Conservation (phyloP, 1,140 invertebrate species). For the Chironomus tepperi region DNA sequence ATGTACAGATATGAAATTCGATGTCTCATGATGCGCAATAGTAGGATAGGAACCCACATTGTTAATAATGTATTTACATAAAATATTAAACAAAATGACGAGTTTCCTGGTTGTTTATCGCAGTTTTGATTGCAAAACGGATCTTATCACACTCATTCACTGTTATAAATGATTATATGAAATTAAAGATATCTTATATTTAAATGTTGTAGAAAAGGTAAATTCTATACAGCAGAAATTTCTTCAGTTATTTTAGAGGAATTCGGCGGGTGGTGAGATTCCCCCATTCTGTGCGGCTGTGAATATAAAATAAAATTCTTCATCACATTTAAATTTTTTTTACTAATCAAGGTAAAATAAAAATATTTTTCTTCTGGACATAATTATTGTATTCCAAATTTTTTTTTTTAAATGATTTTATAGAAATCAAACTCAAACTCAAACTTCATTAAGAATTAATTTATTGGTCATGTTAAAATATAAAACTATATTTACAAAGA, state of each 20-base stretch:
- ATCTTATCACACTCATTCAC: no score
- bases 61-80: background rate
- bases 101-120: no score
- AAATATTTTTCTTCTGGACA: background rate
- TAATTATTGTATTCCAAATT: no score
- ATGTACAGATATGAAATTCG: conserved; percentile 16
- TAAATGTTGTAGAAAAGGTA: background rate
- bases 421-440: no score
- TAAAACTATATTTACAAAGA: no score
- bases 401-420: no score
- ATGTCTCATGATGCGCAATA: conserved; percentile 2
- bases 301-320: background rate
- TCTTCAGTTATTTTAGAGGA: conserved; percentile 16
- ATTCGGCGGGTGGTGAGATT: conserved; percentile 20
- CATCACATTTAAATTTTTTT: background rate
- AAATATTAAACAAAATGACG: background rate
- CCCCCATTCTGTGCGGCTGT: conserved; percentile 15
- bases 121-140: no score
- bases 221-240: conserved; percentile 10
- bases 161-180: no score
- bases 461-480: no score
- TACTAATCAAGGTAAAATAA: background rate
- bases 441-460: no score
- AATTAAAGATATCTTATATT: background rate
- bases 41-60: background rate